Conservation (phyloP, 2,888 invertebrate species). For the Alloscopus bannaensis region DNA sequence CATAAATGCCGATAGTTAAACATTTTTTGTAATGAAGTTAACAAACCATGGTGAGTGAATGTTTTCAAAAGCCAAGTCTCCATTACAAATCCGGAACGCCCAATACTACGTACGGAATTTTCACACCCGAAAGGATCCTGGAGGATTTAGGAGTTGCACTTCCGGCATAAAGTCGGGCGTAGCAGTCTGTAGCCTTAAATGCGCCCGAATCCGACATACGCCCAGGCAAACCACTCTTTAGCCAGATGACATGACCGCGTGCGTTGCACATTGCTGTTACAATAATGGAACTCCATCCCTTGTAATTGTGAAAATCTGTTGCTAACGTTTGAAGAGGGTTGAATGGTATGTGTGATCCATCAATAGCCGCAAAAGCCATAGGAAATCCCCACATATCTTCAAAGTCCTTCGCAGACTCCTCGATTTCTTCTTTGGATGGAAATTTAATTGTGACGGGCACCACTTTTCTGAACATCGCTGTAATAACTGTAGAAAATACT, state of each 20-base stretch:
- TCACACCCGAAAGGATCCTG: not conserved
- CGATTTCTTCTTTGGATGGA: not conserved
- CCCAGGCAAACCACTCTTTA: not conserved
- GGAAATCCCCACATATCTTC: conserved; percentile 7
- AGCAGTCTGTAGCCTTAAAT: not conserved
- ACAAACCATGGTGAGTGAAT: not conserved
- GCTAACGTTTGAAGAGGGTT: not conserved
- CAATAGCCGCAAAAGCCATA: conserved; percentile 6
- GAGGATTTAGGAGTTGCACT: too few species aligned
- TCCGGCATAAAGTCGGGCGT: not conserved
- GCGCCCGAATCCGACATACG: conserved; percentile 1
- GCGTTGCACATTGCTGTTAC: not conserved
- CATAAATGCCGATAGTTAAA: conserved; percentile 7
- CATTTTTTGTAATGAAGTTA: not conserved
- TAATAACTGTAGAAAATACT: not conserved
- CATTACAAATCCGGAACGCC: conserved; percentile 3
- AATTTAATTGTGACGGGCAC: not conserved
- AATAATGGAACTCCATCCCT: not conserved
- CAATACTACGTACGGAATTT: not conserved
- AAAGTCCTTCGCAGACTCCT: not conserved
- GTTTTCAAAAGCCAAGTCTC: not conserved
- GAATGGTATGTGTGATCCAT: not conserved
- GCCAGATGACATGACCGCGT: not conserved
- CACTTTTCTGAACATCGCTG: not conserved
- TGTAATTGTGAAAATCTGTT: conserved; percentile 4